Evolutionary conservation across 2,113 vertebrate genomes (phyloP).

Genomic region (Platichthys stellatus): DNA sequence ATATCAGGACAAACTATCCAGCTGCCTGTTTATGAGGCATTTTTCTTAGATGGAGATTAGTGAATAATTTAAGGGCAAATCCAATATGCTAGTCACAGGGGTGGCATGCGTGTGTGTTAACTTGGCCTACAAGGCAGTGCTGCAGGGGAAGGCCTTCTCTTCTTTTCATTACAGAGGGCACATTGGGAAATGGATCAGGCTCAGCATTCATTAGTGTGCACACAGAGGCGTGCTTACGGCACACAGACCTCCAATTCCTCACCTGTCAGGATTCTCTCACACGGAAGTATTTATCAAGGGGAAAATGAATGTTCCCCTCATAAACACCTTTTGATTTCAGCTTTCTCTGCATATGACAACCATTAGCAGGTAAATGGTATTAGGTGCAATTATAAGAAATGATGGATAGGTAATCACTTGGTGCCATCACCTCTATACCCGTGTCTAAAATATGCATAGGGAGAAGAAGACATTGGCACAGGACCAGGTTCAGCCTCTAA

Average conservation of each 20-base stretch:
- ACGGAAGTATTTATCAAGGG: constrained; percentile 51
- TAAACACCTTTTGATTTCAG: constrained; percentile 66
- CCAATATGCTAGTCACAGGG: constrained; percentile 55
- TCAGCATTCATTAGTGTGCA: constrained; percentile 62
- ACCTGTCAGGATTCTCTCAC: constrained; percentile 58
- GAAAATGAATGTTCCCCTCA: constrained; percentile 30
- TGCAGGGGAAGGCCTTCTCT: constrained; percentile 41
- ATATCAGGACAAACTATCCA: constrained; percentile 40
- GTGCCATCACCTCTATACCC: constrained; percentile 41
- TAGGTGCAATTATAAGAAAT: constrained; percentile 72
- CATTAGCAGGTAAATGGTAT: constrained; percentile 72
- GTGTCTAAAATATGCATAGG: constrained; percentile 73
- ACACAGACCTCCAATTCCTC: constrained; percentile 52
- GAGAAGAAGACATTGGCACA: constrained; percentile 20
- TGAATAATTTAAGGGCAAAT: constrained; percentile 74
- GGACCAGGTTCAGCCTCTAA: constrained; percentile 61
- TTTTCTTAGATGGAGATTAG: constrained; percentile 56
- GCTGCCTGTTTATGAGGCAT: constrained; percentile 52
- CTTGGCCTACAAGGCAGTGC: constrained; percentile 50
- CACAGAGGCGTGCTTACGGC: constrained; percentile 41
- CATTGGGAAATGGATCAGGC: constrained; percentile 58
- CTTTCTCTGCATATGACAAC: constrained; percentile 58
- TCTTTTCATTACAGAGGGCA: constrained; percentile 53
- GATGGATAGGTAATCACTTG: constrained; percentile 59
- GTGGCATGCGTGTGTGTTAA: constrained; percentile 33